phyloP scores from a whole-genome alignment of 2,888 invertebrate species.

The Netelia virgata region DNA sequence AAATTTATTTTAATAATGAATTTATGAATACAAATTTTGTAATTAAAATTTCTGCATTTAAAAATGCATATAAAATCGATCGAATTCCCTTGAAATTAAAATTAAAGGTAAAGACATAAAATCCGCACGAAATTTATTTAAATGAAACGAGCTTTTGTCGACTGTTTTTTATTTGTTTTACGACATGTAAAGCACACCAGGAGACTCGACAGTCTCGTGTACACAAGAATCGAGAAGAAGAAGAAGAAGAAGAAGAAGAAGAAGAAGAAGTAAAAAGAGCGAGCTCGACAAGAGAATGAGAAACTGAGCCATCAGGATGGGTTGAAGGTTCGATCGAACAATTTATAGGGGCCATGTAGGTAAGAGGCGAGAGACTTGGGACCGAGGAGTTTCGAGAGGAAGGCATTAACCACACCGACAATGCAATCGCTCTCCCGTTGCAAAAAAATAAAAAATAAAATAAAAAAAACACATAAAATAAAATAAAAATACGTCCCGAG shows the following conservation, averaged over 20 bases:
- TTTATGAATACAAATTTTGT: too few relatives aligned
- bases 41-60: too few relatives aligned
- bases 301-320: conserved; percentile 3
- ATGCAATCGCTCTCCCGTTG: conserved; percentile 45
- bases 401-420: conserved; percentile 47
- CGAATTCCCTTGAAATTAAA: too few relatives aligned
- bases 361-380: conserved; percentile 2
- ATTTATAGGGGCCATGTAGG: neutral
- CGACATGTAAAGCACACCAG: neutral
- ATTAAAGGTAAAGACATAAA: neutral
- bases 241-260: too few relatives aligned
- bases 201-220: neutral
- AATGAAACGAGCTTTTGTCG: neutral
- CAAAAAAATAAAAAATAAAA: conserved; percentile 7
- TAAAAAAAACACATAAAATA: conserved; percentile 7
- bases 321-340: conserved; percentile 42
- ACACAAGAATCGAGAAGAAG: neutral
- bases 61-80: too few relatives aligned
- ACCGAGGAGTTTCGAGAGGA: conserved; percentile 32
- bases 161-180: too few relatives aligned
- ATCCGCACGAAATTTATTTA: neutral
- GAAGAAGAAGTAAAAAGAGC: conserved; percentile 1
- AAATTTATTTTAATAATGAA: neutral
- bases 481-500: neutral
- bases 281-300: conserved; percentile 8